Base-by-base conservation (phyloP, 2,888 invertebrate species). In the Andrena bucephala region DNA sequence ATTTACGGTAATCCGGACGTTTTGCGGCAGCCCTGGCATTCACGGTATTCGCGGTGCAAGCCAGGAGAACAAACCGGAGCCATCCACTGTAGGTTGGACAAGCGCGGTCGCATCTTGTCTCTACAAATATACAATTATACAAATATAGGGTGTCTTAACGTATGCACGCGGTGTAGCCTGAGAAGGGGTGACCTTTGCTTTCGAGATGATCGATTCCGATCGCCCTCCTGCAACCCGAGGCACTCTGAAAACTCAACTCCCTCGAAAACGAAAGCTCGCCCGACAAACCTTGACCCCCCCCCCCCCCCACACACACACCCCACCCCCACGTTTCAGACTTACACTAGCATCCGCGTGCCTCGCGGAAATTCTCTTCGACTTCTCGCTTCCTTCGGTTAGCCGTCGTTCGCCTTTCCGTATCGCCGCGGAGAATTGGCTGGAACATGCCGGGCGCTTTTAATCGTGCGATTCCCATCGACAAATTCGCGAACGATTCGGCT, bases 1-100 rank as follows among this genome's bases (percentile, higher is more conserved):
- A 24, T 69, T 69, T 7, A 29, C 65, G 65, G 29, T 50, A 16
- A 48, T 27, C 65, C 48, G 10, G 48, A 66, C 50, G 24, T 6
- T 48, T 29, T 1, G 65, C 48, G 48, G 65, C 27, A n/a, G 48
- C 27, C 48, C 42, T 29, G 65, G 65, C 10, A 29, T 65, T 42
- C 48, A n/a, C 65, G 65, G 65, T 29, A 50, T 50, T n/a, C 31
- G 42, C 63, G 36, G 54, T 1, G 54, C 54, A 2, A 54, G 8
- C 54, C 54, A 10, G 54, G 20, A 27, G 24, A 27, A 27, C 57
- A 57, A 57, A 57, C 57, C 8, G 54, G 20, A 57, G 24, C 57
- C 24, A 24, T 27, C 57, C 24, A 4, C 24, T 24, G 10, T 20
- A 0, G 54, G 24, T 13, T 27, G 57, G 24, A 20, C 52, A 10